Conservation (phyloP, 1,140 invertebrate species). For the Adelges cooleyi region DNA sequence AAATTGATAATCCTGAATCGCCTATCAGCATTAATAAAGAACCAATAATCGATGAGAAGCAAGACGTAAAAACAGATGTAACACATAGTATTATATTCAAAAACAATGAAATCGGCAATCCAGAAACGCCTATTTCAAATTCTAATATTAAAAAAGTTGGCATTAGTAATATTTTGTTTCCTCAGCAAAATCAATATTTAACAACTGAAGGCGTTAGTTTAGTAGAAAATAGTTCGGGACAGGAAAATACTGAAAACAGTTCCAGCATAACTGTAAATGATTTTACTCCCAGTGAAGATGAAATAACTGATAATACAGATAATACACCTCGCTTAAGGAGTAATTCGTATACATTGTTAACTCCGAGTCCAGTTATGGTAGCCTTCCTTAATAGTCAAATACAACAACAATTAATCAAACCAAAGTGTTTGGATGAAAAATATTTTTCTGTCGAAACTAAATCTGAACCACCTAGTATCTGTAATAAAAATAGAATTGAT, state of each 20-base stretch:
- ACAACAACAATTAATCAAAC: conserved; percentile 9
- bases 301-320: neutral
- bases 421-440: neutral
- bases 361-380: conserved; percentile 25
- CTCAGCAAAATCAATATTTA: neutral
- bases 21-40: neutral
- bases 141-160: neutral
- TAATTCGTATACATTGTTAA: conserved; percentile 28
- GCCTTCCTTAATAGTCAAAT: conserved; percentile 24
- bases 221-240: neutral
- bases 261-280: neutral
- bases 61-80: neutral
- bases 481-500: neutral
- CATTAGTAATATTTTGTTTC: neutral
- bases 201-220: neutral
- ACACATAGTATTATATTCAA: too few relatives aligned
- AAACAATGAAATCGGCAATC: neutral
- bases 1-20: conserved; percentile 7
- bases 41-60: neutral
- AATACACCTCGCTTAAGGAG: conserved; percentile 3
- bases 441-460: neutral
- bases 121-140: neutral
- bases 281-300: neutral
- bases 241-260: neutral
- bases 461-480: conserved; percentile 10